These are phyloP conservation scores for Talpa occidentalis DNA, from an alignment of 2,113 vertebrate species.

Conservation along the genomic window DNA sequence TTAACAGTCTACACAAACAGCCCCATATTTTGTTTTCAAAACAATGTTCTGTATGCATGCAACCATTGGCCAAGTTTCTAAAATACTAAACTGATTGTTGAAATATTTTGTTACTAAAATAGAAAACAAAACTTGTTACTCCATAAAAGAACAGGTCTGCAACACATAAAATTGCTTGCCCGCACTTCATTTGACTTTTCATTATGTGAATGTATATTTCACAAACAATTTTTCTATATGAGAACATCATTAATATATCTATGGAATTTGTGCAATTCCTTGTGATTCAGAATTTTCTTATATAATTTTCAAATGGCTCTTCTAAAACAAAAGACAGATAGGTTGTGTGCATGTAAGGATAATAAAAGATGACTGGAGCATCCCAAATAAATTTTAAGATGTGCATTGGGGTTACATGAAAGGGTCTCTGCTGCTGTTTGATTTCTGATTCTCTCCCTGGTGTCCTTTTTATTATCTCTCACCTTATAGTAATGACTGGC, in stretches of 20 bases:
- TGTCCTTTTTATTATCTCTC: background rate
- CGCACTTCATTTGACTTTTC: background rate
- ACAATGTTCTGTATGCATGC: background rate
- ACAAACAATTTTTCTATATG: background rate
- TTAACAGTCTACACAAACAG: background rate
- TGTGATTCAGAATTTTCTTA: background rate
- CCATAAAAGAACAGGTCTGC: background rate
- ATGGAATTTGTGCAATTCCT: background rate
- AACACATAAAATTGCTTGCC: background rate
- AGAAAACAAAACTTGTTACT: background rate
- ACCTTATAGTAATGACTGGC: background rate
- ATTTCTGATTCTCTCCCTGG: background rate
- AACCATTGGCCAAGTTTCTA: background rate
- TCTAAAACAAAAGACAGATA: background rate
- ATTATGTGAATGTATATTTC: background rate
- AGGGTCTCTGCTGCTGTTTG: background rate
- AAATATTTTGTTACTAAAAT: background rate
- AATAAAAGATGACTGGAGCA: background rate
- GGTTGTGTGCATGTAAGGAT: fast-evolving
- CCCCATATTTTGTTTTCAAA: background rate
- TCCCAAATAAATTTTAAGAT: background rate
- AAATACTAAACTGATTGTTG: background rate
- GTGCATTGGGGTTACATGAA: background rate
- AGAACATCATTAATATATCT: background rate
- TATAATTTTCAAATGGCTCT: background rate